Conservation (phyloP, 1,140 invertebrate species). For the Apis laboriosa region DNA sequence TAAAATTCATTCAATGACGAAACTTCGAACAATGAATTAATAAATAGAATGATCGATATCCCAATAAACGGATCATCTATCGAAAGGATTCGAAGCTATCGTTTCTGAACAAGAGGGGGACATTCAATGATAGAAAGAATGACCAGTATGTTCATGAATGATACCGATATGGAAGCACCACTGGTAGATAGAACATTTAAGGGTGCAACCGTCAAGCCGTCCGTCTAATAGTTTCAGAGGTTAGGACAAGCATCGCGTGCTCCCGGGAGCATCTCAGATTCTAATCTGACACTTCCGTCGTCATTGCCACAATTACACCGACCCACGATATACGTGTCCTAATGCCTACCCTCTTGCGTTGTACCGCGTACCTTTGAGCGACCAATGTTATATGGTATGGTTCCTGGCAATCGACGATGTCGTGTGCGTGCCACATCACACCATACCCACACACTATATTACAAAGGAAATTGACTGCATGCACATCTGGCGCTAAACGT, state of each 20-base stretch:
- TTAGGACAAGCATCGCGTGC: slow-evolving; percentile 71
- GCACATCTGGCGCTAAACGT: slow-evolving; percentile 74
- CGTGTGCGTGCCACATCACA: slow-evolving; percentile 6
- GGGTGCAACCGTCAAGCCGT: slow-evolving; percentile 40
- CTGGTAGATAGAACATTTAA: slow-evolving; percentile 54
- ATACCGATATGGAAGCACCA: slow-evolving; percentile 49
- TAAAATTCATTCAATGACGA: no score
- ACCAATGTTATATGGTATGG: background rate
- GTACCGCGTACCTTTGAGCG: slow-evolving; percentile 28
- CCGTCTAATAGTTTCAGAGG: slow-evolving; percentile 65
- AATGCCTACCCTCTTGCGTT: slow-evolving; percentile 53
- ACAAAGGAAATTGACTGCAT: slow-evolving; percentile 62
- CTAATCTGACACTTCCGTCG: slow-evolving; percentile 77
- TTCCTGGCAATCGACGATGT: background rate
- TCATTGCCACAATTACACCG: slow-evolving; percentile 71
- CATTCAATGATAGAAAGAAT: no score
- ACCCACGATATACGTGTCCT: slow-evolving; percentile 58
- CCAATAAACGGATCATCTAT: background rate
- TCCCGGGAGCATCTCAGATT: slow-evolving; percentile 76
- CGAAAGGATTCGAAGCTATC: background rate
- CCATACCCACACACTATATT: background rate
- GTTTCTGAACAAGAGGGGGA: background rate
- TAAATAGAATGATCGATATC: background rate
- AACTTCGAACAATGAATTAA: background rate
- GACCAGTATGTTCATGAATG: slow-evolving; percentile 13